Conservation (phyloP, 2,888 invertebrate genomes). For the Melanostoma mellinum region DNA sequence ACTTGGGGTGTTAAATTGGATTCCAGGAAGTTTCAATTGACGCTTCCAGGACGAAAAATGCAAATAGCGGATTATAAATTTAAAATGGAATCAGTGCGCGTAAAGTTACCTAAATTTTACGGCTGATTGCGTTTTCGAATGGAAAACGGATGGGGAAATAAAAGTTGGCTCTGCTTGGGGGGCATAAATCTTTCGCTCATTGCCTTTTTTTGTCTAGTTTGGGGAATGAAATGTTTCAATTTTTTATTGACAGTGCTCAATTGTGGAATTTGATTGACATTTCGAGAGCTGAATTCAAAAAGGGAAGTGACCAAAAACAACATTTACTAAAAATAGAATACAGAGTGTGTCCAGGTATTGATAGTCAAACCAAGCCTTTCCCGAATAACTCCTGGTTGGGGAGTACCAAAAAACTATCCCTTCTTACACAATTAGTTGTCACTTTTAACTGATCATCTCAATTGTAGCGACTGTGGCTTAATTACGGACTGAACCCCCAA, state of each 20-base stretch:
- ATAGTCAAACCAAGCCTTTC: too few species aligned
- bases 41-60: slow-evolving; percentile 64
- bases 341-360: too few species aligned
- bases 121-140: slow-evolving; percentile 65
- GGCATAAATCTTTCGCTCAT: neutral
- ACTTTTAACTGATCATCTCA: too few species aligned
- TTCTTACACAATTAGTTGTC: too few species aligned
- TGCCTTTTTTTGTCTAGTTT: neutral
- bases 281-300: slow-evolving; percentile 25
- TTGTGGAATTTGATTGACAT: slow-evolving; percentile 57
- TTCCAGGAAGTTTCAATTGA: slow-evolving; percentile 77
- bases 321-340: too few species aligned
- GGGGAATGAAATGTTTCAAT: slow-evolving; percentile 43
- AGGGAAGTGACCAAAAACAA: neutral
- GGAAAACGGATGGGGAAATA: neutral
- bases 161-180: too few species aligned
- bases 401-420: too few species aligned
- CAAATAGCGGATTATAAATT: slow-evolving; percentile 72
- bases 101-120: slow-evolving; percentile 70
- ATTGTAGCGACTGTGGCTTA: too few species aligned
- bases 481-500: too few species aligned
- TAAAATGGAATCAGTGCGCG: slow-evolving; percentile 69
- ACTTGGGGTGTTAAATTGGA: slow-evolving; percentile 84
- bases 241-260: slow-evolving; percentile 61
- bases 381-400: too few species aligned